Evolutionary conservation across 2,113 vertebrate genomes (phyloP).

Genomic region (Clarias macrocephalus): DNA sequence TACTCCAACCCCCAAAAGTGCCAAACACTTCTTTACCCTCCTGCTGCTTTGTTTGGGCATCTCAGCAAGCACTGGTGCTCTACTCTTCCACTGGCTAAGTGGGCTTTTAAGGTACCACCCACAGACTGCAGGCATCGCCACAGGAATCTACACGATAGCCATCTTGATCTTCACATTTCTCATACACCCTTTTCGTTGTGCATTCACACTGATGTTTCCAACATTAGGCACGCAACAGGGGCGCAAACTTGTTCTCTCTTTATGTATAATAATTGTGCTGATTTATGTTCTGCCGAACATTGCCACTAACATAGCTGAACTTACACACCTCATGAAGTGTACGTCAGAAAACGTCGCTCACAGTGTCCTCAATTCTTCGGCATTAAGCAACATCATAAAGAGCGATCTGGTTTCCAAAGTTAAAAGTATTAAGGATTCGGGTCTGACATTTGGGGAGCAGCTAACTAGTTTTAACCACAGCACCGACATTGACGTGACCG

Average conservation of each 20-base stretch:
- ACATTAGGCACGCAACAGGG: conserved; percentile 84
- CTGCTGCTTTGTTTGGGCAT: conserved; percentile 75
- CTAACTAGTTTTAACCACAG: conserved; percentile 68
- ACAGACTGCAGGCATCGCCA: conserved; percentile 32
- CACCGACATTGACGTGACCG: conserved; percentile 69
- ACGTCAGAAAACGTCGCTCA: conserved; percentile 79
- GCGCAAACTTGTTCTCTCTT: conserved; percentile 79
- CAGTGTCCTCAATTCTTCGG: conserved; percentile 81
- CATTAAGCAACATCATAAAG: conserved; percentile 69
- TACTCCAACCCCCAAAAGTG: conserved; percentile 67
- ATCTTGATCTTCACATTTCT: conserved; percentile 74
- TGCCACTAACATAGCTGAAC: conserved; percentile 72
- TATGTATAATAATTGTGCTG: conserved; percentile 76
- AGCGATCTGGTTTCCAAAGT: conserved; percentile 65
- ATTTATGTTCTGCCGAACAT: conserved; percentile 82
- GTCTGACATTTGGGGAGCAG: conserved; percentile 51
- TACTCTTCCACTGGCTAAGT: conserved; percentile 83
- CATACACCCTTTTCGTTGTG: conserved; percentile 85
- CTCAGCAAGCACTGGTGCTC: conserved; percentile 60
- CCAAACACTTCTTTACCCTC: conserved; percentile 72
- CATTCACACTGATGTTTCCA: conserved; percentile 82
- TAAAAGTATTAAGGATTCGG: not conserved
- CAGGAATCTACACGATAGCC: conserved; percentile 67
- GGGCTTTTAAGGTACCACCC: conserved; percentile 71
- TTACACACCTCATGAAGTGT: conserved; percentile 79